Percentiles rank a stretch among this genome's conserved stretches.
phyloP scores from a whole-genome alignment of 2,888 invertebrate species.

The Amiota minor region DNA sequence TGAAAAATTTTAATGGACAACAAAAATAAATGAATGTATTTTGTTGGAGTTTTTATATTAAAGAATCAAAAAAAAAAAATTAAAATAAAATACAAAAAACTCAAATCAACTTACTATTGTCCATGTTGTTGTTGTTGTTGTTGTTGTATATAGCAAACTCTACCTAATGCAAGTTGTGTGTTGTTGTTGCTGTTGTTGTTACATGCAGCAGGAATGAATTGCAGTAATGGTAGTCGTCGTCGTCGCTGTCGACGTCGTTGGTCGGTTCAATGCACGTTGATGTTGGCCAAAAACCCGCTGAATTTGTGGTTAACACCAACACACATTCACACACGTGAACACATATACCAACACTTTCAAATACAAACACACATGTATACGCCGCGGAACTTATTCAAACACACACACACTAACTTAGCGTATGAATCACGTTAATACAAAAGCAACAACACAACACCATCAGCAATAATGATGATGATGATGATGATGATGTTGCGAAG shows the following conservation, averaged over 20 bases:
- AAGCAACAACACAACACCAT: background rate
- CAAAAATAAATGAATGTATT: slow-evolving; percentile 1
- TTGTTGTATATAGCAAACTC: slow-evolving; percentile 15
- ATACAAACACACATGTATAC: background rate
- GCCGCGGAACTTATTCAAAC: slow-evolving; percentile 34
- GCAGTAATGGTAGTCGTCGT: slow-evolving; percentile 24
- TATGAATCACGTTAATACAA: slow-evolving; percentile 27
- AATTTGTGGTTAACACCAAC: slow-evolving; percentile 26
- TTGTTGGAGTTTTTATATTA: slow-evolving; percentile 2
- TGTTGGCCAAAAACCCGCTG: slow-evolving; percentile 40
- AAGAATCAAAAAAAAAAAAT: slow-evolving; percentile 11
- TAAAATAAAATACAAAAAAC: background rate
- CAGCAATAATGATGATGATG: no score
- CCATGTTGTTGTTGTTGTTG: slow-evolving; percentile 49
- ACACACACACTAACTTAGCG: slow-evolving; percentile 33
- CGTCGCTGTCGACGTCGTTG: slow-evolving; percentile 59
- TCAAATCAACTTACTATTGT: slow-evolving; percentile 54
- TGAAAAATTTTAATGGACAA: background rate
- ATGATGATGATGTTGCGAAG: background rate
- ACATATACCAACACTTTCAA: background rate
- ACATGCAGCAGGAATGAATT: background rate
- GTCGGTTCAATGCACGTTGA: slow-evolving; percentile 60
- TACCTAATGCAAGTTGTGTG: slow-evolving; percentile 30
- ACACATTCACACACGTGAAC: background rate
- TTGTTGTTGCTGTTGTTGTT: slow-evolving; percentile 42